phyloP scores from a whole-genome alignment of 2,888 invertebrate genomes.

The Yponomeuta plumbellus region DNA sequence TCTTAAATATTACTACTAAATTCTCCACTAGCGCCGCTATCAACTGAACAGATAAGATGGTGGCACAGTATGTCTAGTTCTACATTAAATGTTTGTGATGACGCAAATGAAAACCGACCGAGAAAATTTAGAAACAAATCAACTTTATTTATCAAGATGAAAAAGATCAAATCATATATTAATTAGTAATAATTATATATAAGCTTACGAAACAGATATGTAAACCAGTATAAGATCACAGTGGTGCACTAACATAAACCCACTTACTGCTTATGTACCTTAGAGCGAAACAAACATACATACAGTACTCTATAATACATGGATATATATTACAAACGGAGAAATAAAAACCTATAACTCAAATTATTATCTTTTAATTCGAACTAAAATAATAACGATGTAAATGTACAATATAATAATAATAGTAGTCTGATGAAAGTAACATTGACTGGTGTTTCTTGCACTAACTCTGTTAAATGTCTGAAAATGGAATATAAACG shows the following conservation, averaged over 20 bases:
- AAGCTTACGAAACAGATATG: conserved; percentile 69
- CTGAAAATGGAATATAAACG: background rate
- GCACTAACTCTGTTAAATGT: background rate
- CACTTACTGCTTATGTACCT: conserved; percentile 13
- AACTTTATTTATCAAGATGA: conserved; percentile 76
- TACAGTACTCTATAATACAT: conserved; percentile 19
- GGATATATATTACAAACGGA: conserved; percentile 18
- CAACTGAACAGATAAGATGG: no score
- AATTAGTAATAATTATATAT: conserved; percentile 33
- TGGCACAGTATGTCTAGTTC: background rate
- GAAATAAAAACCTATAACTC: conserved; percentile 26
- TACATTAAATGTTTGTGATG: background rate
- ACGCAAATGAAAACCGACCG: conserved; percentile 19
- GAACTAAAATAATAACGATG: conserved; percentile 54
- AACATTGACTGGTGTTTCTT: background rate
- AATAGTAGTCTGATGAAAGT: background rate
- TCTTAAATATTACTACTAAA: no score
- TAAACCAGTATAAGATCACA: conserved; percentile 29
- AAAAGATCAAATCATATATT: conserved; percentile 72
- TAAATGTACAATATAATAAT: conserved; percentile 53
- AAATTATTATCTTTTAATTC: conserved; percentile 21
- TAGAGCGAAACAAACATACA: conserved; percentile 17
- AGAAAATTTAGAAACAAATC: conserved; percentile 76
- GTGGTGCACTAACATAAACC: conserved; percentile 16
- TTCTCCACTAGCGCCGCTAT: no score